A percentile compares a stretch with the other conserved stretches of the same genome.
These are phyloP conservation scores for Coelopa frigida DNA, from an alignment of 1,140 invertebrate species.

Conservation along the genomic window DNA sequence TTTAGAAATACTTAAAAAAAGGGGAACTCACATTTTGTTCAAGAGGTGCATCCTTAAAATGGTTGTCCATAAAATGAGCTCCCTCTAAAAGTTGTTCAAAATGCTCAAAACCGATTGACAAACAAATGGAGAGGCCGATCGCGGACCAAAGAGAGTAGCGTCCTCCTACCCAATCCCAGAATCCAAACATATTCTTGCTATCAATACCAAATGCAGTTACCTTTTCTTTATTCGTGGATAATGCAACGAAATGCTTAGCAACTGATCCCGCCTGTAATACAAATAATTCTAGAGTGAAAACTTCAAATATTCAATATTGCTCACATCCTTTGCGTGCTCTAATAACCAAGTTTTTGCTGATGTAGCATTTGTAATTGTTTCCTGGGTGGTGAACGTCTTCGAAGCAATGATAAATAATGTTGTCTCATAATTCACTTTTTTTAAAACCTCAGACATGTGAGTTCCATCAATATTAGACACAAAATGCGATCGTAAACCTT, in stretches of 20 bases:
- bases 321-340: conserved; percentile 76
- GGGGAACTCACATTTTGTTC: conserved; percentile 80
- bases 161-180: conserved; percentile 99
- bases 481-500: conserved; percentile 90
- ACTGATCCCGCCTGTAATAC: conserved; percentile 77
- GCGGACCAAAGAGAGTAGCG: conserved; percentile 97
- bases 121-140: conserved; percentile 92
- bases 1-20: neutral
- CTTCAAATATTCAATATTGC: conserved; percentile 24
- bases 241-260: conserved; percentile 95
- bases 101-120: conserved; percentile 92
- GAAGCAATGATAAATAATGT: conserved; percentile 97
- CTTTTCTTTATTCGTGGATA: conserved; percentile 91
- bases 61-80: conserved; percentile 90
- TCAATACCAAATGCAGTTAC: conserved; percentile 97
- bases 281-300: no score
- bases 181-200: conserved; percentile 96
- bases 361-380: conserved; percentile 98
- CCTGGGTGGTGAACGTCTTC: conserved; percentile 99
- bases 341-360: conserved; percentile 97
- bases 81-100: conserved; percentile 89
- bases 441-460: conserved; percentile 90
- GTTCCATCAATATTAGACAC: conserved; percentile 99
- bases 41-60: conserved; percentile 82
- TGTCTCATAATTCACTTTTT: conserved; percentile 86